Base-by-base conservation (phyloP, 2,888 invertebrate genomes). In the Ganaspis brasiliensis region DNA sequence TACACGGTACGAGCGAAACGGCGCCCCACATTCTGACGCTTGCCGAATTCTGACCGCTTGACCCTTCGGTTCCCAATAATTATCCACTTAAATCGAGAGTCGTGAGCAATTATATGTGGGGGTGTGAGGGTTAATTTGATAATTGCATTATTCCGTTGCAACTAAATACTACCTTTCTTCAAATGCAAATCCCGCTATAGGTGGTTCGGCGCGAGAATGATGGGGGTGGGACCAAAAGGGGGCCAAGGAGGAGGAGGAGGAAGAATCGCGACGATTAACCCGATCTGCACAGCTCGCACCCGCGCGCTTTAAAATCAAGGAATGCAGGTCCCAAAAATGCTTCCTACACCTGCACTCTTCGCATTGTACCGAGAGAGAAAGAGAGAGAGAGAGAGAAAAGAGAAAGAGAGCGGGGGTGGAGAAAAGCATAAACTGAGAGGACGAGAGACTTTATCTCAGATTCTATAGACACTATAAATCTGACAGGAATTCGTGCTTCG, bases 141-240 rank as follows among this genome's bases (percentile, higher is more conserved):
- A 84, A 84, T 84, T 84, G 81, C 83, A 83, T 84, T 83, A 84
- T 83, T 83, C 81, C 81, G 74, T 73, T 75, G 81, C 79, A 81
- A 82, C 83, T 84, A 83, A 84, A 83, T 83, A 83, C 84, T 78
- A 84, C 83, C 84, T 84, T 83, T 84, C 84, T 78, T 78, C 82
- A 80, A 81, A 84, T 84, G 84, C 84, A 84, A 84, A 84, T 84
- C 80, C 79, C 77, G 73, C 75, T 73, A 67, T 52, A 19, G 21
- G 45, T 67, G 26, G 45, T 67, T 67, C 10, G 45, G 45, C 45
- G 45, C 67, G 45, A 45, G 45, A 40, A 67, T 67, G n/a, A 45
- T 24, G 8, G 24, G 45, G 40, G 67, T 40, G 40, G 63, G 40
- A 40, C 21, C 45, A 24, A 24, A 19, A 2, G 45, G 40, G n/a